Base-by-base conservation (phyloP, 2,888 invertebrate genomes). In the Iphiclides podalirius region DNA sequence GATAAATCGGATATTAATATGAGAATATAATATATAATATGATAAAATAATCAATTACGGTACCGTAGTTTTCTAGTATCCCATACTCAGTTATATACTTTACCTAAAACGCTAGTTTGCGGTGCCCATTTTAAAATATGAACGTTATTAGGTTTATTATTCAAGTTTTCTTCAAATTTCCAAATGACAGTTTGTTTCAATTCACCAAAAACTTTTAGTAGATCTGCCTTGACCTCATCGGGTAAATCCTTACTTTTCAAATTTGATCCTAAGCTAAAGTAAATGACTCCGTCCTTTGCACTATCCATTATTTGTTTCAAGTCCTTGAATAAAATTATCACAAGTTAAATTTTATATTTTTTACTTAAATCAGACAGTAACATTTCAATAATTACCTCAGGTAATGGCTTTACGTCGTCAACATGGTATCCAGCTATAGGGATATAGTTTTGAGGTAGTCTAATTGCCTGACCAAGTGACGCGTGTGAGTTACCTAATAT, bases 111-210 rank as follows among this genome's bases (percentile, higher is more conserved):
- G 40, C 72, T 72, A 12, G 60, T 64, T 52, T 87, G 86, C 1
- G 85, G 83, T 4, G 80, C 72, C 82, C 88, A 90, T 8, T 75
- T 58, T 6, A 75, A 46, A 0, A 88, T 62, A 45, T 79, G 72
- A 0, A 90, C 78, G 58, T 90, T 90, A 2, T 65, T 60, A 0
- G 85, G 83, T 4, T 60, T 6, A 13, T 72, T 60, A 0, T 69
- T 63, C 14, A 80, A 33, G 1, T 58, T 53, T 31, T 68, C 70
- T 53, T 79, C 79, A 55, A 75, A 78, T 57, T 81, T 85, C 83
- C 81, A 84, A 7, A 86, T 41, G 1, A 86, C 75, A 0, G 70
- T 72, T 52, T 84, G 77, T 38, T 78, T 77, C 28, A 87, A 53
- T 28, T 61, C 61, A 1, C 68, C 63, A 52, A 86, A 81, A 9